These are phyloP conservation scores for Neoseiulus cucumeris DNA, from an alignment of 1,140 invertebrate genomes.

Conservation along the genomic window DNA sequence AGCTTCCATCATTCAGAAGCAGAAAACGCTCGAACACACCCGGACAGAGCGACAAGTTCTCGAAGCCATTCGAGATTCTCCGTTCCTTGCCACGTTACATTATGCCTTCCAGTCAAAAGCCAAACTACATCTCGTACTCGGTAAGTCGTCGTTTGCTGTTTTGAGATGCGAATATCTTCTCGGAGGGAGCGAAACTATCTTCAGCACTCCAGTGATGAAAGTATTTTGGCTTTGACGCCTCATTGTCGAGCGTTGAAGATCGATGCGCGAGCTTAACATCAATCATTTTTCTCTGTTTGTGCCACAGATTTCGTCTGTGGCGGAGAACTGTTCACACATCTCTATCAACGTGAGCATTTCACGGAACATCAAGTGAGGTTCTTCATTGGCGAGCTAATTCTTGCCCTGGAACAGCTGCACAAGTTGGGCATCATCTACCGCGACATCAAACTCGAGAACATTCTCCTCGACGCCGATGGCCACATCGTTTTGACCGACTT, in stretches of 20 bases:
- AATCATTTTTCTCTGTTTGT: constrained; percentile 17
- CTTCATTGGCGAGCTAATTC: constrained; percentile 74
- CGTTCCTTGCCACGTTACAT: constrained; percentile 73
- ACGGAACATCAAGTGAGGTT: constrained; percentile 59
- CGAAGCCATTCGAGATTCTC: constrained; percentile 64
- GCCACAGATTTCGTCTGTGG: constrained; percentile 76
- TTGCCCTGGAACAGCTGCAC: constrained; percentile 73
- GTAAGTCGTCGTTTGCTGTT: constrained; percentile 34
- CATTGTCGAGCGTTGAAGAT: no score
- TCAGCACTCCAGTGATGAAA: no score
- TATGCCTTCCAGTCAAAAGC: constrained; percentile 85
- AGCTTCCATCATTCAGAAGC: constrained; percentile 67
- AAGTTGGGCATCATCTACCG: constrained; percentile 86
- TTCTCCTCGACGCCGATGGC: constrained; percentile 60
- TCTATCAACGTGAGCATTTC: constrained; percentile 69
- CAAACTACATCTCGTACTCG: constrained; percentile 73
- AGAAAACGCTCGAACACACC: constrained; percentile 81
- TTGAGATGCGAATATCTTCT: no score
- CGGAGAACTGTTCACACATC: constrained; percentile 74
- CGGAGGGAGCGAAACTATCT: no score
- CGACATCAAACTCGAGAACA: constrained; percentile 86
- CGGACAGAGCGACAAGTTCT: constrained; percentile 70
- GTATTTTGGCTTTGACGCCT: no score
- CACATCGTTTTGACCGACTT: constrained; percentile 81
- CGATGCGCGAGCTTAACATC: no score